Percentiles rank a stretch among this genome's conserved stretches.
Conservation (phyloP, 2,888 invertebrate genomes). For the Polymixis lichenea region DNA sequence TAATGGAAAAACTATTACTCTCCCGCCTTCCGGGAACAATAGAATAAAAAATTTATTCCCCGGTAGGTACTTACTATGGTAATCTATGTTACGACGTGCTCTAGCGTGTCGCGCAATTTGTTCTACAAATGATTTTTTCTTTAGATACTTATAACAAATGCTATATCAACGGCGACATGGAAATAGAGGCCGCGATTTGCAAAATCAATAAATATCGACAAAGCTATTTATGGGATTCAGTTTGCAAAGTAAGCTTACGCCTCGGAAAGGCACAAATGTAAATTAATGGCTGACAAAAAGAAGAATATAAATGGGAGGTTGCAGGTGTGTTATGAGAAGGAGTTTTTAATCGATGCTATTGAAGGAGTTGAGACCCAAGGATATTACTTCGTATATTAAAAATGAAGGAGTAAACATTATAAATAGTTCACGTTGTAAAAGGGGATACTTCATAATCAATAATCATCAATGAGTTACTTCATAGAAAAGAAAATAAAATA, state of each 20-base stretch:
- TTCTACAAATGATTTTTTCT: slow-evolving; percentile 72
- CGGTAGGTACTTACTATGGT: slow-evolving; percentile 66
- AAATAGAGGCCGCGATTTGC: slow-evolving; percentile 6
- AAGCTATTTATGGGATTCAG: slow-evolving; percentile 22
- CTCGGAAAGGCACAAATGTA: slow-evolving; percentile 21
- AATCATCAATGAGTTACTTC: background rate
- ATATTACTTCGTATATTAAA: background rate
- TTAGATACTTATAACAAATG: slow-evolving; percentile 38
- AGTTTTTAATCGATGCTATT: background rate
- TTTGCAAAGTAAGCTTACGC: slow-evolving; percentile 25
- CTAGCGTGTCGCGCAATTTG: slow-evolving; percentile 74
- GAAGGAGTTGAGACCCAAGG: too few relatives aligned
- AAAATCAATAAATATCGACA: slow-evolving; percentile 40
- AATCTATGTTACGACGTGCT: slow-evolving; percentile 76
- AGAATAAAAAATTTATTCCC: slow-evolving; percentile 67
- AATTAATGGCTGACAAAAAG: slow-evolving; percentile 23
- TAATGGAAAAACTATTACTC: slow-evolving; percentile 81
- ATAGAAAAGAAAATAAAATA: background rate
- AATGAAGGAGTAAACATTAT: background rate
- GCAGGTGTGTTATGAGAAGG: slow-evolving; percentile 6
- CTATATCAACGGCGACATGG: slow-evolving; percentile 21
- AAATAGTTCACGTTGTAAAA: background rate
- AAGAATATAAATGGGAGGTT: slow-evolving; percentile 26
- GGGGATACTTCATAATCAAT: background rate
- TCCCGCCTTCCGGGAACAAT: slow-evolving; percentile 71